Evolutionary conservation across 2,797 vertebrate genomes (phyloP), one percentile per base, ranked within the genome.

Genomic region (Enteromius trimaculatus): DNA sequence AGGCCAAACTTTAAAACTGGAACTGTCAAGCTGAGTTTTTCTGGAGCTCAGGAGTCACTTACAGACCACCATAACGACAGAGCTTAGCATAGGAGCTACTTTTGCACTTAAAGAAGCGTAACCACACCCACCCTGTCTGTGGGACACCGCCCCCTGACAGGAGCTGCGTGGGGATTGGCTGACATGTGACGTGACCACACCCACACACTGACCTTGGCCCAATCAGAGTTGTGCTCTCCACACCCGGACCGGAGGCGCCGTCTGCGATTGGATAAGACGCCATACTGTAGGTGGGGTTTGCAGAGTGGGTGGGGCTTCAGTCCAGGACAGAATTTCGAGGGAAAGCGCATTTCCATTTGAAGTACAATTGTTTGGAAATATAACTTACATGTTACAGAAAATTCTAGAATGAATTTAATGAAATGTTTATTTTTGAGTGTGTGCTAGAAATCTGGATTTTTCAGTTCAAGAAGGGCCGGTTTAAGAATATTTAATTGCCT

Each of bases 1-100:
- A 95, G 95, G 98, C 97, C 13, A 98, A 96, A 88, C 97, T 96
- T 91, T 99, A 96, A 94, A 87, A 47, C 64, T 70, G 74, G 44
- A 69, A 92, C 89, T 89, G 88, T 91, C 92, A 89, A 87, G 88
- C 90, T 84, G 83, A 89, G 91, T 88, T 91, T 92, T 91, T 88
- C 84, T 87, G 88, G 86, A 91, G 80, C 72, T 89, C 90, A 92
- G 91, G 90, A 90, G 91, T 42, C 93, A 92, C 95, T 92, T 83
- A 88, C 84, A 86, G 70, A 76, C 68, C 85, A 83, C 82, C 85
- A 90, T 90, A 86, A 83, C 79, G 83, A 88, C 90, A 85, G 90
- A 92, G 92, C 93, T 91, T 95, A 94, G 92, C 93, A 86, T 94
- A 95, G 92, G 90, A 91, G 88, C 94, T 92, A 92, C 94, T 95